A percentile compares a stretch with the other conserved stretches of the same genome.
These are phyloP conservation scores for Cerceris ruficornis DNA, from an alignment of 2,888 invertebrate species.

Conservation along the genomic window DNA sequence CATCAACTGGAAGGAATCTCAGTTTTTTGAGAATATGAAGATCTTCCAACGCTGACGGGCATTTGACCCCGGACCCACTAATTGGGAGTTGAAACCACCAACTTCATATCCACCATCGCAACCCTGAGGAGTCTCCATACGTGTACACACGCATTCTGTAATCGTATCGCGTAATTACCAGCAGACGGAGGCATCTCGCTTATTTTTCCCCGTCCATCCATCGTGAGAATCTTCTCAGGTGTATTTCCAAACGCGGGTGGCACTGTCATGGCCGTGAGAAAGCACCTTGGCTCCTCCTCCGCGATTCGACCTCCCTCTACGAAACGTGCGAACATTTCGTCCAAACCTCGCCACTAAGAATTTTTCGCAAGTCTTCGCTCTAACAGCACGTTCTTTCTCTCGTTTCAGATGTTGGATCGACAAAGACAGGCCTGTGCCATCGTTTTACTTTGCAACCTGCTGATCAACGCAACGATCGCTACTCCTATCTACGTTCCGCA, in stretches of 20 bases:
- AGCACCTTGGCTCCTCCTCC: background rate
- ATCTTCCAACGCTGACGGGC: too few relatives aligned
- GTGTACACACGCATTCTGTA: constrained; percentile 1
- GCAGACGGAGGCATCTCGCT: constrained; percentile 17
- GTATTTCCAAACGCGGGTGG: constrained; percentile 17
- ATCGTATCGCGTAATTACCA: constrained; percentile 52
- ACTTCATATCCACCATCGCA: too few relatives aligned
- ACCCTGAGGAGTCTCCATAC: background rate
- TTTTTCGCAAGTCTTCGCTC: background rate
- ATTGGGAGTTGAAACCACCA: too few relatives aligned
- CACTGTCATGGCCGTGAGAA: constrained; percentile 42
- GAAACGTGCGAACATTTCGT: background rate
- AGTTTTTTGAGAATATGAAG: too few relatives aligned
- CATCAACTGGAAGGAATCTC: too few relatives aligned
- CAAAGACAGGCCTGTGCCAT: constrained; percentile 63
- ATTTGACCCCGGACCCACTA: too few relatives aligned
- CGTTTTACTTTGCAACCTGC: constrained; percentile 67
- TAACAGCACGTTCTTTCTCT: background rate
- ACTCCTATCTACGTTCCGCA: constrained; percentile 77
- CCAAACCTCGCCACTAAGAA: background rate
- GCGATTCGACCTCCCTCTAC: background rate
- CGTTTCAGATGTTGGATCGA: constrained; percentile 77
- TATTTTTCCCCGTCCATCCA: constrained; percentile 31
- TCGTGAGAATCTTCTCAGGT: constrained; percentile 70
- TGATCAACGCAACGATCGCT: constrained; percentile 66